phyloP scores from a whole-genome alignment of 2,113 vertebrate species.

The Chionis minor region DNA sequence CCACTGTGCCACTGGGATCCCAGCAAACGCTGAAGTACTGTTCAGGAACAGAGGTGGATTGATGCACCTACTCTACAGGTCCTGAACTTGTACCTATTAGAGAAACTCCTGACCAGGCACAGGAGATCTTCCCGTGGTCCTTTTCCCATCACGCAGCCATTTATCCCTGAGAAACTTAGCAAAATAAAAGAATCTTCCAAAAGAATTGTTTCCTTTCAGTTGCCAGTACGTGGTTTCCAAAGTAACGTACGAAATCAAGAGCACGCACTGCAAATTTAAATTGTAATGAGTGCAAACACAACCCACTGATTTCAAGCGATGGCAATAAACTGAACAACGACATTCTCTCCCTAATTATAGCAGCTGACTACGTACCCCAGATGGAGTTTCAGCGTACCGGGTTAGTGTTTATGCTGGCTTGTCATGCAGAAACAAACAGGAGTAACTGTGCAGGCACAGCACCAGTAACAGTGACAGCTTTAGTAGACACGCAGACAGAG shows the following conservation, averaged over 20 bases:
- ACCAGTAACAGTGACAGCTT: not conserved
- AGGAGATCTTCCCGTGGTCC: not conserved
- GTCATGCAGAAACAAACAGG: not conserved
- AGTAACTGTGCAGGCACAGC: not conserved
- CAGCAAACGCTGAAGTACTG: not conserved
- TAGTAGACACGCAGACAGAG: not conserved
- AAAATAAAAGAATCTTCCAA: not conserved
- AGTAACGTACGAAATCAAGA: not conserved
- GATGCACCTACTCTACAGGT: not conserved
- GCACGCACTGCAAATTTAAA: not conserved
- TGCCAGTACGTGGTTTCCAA: not conserved
- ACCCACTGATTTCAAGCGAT: not conserved
- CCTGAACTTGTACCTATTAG: not conserved
- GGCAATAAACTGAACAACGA: not conserved
- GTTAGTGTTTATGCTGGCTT: not conserved
- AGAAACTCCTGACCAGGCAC: not conserved
- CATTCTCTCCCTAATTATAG: not conserved
- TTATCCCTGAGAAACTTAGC: not conserved
- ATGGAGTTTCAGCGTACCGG: not conserved
- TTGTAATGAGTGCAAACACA: not conserved
- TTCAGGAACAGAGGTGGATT: not conserved
- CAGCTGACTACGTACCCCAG: not conserved
- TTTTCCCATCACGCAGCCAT: not conserved
- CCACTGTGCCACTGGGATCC: not conserved
- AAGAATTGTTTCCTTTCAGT: not conserved